These are phyloP conservation scores for Coecobrya sp. DNA, from an alignment of 2,888 invertebrate genomes.

Conservation along the genomic window DNA sequence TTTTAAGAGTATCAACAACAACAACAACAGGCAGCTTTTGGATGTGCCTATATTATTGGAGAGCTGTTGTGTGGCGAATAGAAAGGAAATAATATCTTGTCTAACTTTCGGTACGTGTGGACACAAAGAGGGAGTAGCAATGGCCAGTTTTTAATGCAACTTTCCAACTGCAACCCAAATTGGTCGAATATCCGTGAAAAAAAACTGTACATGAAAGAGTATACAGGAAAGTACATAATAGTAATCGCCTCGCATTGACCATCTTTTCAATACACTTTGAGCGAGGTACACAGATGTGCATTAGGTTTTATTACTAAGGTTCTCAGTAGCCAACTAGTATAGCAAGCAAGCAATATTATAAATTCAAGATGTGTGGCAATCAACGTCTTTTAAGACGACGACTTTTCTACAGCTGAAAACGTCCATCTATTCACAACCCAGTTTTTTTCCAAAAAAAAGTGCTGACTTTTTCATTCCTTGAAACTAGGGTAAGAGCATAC, in stretches of 20 bases:
- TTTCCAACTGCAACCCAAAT: conserved; percentile 14
- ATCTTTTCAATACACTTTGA: background rate
- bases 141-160: conserved; percentile 32
- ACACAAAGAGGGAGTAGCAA: conserved; percentile 19
- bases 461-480: conserved; percentile 51
- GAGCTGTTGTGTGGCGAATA: background rate
- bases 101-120: conserved; percentile 35
- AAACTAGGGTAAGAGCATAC: conserved; percentile 39
- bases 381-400: conserved; percentile 24
- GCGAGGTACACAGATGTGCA: background rate
- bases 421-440: background rate
- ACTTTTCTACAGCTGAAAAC: background rate
- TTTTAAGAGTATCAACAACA: background rate
- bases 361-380: conserved; percentile 67
- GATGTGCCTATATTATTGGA: background rate
- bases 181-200: conserved; percentile 9
- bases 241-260: background rate
- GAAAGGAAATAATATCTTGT: conserved; percentile 39
- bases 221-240: background rate
- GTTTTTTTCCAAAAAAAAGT: conserved; percentile 46
- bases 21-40: background rate
- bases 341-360: background rate
- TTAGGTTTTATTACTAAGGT: background rate
- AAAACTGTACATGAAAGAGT: background rate
- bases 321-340: background rate